Percentiles rank a stretch among this genome's conserved stretches.
Conservation (phyloP, 2,888 invertebrate species). For the Syrista parreyssii region DNA sequence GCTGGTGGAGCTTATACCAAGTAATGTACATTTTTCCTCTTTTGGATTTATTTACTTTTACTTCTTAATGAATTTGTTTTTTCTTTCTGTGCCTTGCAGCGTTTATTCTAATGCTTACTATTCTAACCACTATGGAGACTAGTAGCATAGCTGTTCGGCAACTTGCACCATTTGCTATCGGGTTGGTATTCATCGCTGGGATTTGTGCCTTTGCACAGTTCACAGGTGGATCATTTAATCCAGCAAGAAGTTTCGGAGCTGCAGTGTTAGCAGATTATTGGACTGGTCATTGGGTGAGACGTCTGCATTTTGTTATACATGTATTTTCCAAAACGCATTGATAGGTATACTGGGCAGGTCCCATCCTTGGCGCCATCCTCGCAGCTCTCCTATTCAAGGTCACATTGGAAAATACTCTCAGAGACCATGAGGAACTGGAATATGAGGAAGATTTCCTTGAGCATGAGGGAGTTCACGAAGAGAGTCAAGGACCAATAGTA, state of each 20-base stretch:
- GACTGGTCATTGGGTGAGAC: slow-evolving; percentile 6
- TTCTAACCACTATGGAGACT: slow-evolving; percentile 9
- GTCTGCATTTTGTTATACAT: background rate
- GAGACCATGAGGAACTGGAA: background rate
- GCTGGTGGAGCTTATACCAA: slow-evolving; percentile 5
- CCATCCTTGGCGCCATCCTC: background rate
- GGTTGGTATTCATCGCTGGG: slow-evolving; percentile 1
- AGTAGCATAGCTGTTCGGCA: background rate
- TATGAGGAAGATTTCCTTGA: background rate
- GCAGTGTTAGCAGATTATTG: slow-evolving; percentile 7
- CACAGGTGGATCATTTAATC: slow-evolving; percentile 7
- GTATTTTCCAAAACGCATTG: background rate
- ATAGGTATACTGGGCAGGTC: slow-evolving; percentile 4
- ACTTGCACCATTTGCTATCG: slow-evolving; percentile 7
- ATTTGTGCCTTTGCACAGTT: background rate
- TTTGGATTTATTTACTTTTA: background rate
- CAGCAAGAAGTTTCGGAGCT: slow-evolving; percentile 10
- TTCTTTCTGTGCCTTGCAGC: background rate
- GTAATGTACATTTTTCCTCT: background rate
- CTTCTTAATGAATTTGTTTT: background rate
- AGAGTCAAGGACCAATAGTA: background rate
- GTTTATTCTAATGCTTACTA: slow-evolving; percentile 6
- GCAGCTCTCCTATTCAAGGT: slow-evolving; percentile 8
- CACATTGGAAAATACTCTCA: background rate
- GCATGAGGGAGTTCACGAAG: background rate